Percentiles rank a stretch among this genome's conserved stretches.
Conservation (phyloP, 1,140 invertebrate species). For the Hestina assimilis region DNA sequence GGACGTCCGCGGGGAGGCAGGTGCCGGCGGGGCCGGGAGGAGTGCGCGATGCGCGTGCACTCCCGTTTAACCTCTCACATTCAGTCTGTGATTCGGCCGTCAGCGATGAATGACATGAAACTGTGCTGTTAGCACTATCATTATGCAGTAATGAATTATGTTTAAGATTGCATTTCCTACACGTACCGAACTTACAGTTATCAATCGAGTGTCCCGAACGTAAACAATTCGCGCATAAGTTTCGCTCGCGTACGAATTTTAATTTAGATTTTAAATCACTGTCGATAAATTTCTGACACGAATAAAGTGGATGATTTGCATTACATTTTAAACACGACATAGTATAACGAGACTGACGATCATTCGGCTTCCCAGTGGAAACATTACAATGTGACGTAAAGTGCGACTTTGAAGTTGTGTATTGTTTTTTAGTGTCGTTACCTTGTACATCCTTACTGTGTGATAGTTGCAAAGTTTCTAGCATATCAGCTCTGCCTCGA, state of each 20-base stretch:
- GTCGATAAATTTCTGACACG: conserved; percentile 20
- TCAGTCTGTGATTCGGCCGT: background rate
- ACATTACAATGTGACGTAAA: conserved; percentile 15
- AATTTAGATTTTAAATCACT: conserved; percentile 10
- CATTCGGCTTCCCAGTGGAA: conserved; percentile 1
- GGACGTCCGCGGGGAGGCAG: background rate
- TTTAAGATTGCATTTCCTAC: conserved; percentile 22
- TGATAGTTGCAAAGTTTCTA: background rate
- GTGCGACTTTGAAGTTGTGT: background rate
- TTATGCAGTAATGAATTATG: conserved; percentile 20
- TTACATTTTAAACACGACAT: conserved; percentile 20
- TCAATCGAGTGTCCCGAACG: conserved; percentile 1
- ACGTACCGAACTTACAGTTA: conserved; percentile 11
- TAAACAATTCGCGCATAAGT: conserved; percentile 7
- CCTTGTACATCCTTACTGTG: background rate
- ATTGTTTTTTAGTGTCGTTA: background rate
- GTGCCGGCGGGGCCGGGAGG: background rate
- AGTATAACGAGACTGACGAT: background rate
- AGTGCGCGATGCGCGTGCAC: background rate
- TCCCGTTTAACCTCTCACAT: background rate
- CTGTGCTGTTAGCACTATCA: conserved; percentile 2
- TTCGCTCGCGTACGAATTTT: background rate
- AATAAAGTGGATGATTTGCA: conserved; percentile 17
- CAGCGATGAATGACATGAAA: background rate
- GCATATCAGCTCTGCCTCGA: background rate